phyloP scores from a whole-genome alignment of 1,140 invertebrate species.

The Protaetia brevitarsis region DNA sequence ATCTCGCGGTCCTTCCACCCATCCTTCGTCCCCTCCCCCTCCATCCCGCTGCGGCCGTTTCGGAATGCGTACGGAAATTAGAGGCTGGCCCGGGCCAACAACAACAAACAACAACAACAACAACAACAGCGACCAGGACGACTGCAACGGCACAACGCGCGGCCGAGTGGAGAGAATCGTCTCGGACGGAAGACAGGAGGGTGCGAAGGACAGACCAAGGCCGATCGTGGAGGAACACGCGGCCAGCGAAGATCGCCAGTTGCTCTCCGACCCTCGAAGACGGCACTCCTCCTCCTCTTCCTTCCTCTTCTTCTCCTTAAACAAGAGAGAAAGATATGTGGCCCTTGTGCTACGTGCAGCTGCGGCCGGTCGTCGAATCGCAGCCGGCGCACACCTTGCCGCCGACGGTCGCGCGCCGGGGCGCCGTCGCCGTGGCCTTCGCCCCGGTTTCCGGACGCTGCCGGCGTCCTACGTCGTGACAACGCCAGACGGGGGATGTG shows the following conservation, averaged over 20 bases:
- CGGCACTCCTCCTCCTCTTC: no score
- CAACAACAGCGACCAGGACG: background rate
- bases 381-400: constrained; percentile 55
- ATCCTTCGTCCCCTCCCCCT: background rate
- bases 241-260: constrained; percentile 9
- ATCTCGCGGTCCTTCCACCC: no score
- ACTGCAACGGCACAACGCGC: constrained; percentile 6
- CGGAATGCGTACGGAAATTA: constrained; percentile 53
- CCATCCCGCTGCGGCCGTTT: background rate
- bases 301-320: constrained; percentile 46
- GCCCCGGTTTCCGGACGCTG: constrained; percentile 45
- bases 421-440: constrained; percentile 49
- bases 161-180: no score
- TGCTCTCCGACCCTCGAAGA: background rate
- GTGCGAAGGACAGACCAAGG: constrained; percentile 51
- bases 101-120: constrained; percentile 10
- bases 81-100: constrained; percentile 45
- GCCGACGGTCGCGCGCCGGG: constrained; percentile 42
- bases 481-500: constrained; percentile 34
- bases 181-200: constrained; percentile 33
- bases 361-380: constrained; percentile 45
- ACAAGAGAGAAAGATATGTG: constrained; percentile 44
- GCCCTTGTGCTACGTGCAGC: constrained; percentile 43
- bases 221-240: constrained; percentile 44
- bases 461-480: constrained; percentile 45